Conservation (phyloP, 2,113 vertebrate genomes). For the Thalassoma bifasciatum region DNA sequence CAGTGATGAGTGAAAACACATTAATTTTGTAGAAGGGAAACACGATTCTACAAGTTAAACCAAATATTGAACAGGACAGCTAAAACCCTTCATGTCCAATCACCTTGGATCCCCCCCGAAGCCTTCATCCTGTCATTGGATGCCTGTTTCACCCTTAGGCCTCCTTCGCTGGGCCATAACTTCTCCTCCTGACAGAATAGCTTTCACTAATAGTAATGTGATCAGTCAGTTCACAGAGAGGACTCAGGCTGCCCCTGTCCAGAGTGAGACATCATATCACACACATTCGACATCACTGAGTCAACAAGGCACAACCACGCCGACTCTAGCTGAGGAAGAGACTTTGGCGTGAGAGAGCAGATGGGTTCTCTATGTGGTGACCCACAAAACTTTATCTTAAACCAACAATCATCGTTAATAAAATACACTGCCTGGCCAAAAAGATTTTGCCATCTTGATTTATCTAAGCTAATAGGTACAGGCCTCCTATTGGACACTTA, state of each 20-base stretch:
- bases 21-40: slow-evolving; percentile 21
- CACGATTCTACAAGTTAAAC: slow-evolving; percentile 34
- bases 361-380: slow-evolving; percentile 11
- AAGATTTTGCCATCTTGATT: too few species aligned
- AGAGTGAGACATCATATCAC: slow-evolving; percentile 68
- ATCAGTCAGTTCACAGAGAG: slow-evolving; percentile 75
- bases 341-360: not conserved
- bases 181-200: slow-evolving; percentile 72
- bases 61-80: slow-evolving; percentile 36
- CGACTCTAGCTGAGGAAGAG: not conserved
- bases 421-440: not conserved
- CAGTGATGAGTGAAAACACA: not conserved
- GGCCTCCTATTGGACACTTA: too few species aligned
- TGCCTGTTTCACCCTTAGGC: slow-evolving; percentile 46
- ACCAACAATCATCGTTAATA: not conserved
- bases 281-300: slow-evolving; percentile 57
- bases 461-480: too few species aligned
- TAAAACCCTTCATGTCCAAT: slow-evolving; percentile 61
- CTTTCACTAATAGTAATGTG: slow-evolving; percentile 76
- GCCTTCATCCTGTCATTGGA: slow-evolving; percentile 55
- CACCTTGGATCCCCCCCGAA: slow-evolving; percentile 52
- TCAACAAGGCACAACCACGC: slow-evolving; percentile 52
- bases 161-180: slow-evolving; percentile 51
- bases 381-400: slow-evolving; percentile 14
- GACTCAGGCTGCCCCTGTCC: slow-evolving; percentile 65